These are phyloP conservation scores for Dissostichus mawsoni DNA, from an alignment of 2,113 vertebrate genomes.

Conservation along the genomic window DNA sequence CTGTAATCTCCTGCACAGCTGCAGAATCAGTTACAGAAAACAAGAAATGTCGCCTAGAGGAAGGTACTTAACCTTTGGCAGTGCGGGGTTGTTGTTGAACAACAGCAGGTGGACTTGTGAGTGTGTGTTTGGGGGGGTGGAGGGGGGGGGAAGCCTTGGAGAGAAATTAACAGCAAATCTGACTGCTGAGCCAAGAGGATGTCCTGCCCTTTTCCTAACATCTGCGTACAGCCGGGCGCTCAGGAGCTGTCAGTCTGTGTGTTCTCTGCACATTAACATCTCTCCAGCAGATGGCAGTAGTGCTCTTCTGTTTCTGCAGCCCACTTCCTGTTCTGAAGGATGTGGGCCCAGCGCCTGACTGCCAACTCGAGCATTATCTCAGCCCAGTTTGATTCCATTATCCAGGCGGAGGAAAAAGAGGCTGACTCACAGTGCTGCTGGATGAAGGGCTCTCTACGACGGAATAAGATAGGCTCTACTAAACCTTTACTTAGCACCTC, in stretches of 20 bases:
- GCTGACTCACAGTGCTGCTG: constrained; percentile 62
- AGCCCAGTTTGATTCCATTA: constrained; percentile 71
- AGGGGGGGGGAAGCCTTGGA: not conserved
- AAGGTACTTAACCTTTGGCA: constrained; percentile 41
- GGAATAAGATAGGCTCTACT: constrained; percentile 17
- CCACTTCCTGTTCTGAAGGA: constrained; percentile 35
- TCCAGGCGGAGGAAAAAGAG: constrained; percentile 59
- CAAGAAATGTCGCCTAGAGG: constrained; percentile 22
- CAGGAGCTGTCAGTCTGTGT: not conserved
- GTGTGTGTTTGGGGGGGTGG: not conserved
- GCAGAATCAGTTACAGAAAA: constrained; percentile 17
- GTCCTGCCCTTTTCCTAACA: constrained; percentile 45
- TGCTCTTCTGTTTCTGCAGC: not conserved
- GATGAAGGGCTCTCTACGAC: constrained; percentile 24
- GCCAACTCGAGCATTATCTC: constrained; percentile 70
- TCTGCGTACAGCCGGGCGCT: constrained; percentile 8
- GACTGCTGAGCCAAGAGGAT: constrained; percentile 33
- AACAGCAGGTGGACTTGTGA: constrained; percentile 32
- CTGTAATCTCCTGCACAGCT: constrained; percentile 8
- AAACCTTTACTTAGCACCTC: constrained; percentile 52
- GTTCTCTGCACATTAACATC: not conserved
- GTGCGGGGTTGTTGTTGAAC: not conserved
- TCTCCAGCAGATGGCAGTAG: constrained; percentile 70
- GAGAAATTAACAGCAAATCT: constrained; percentile 16
- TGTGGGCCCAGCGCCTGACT: constrained; percentile 60